Percentiles rank a stretch among this genome's conserved stretches.
Evolutionary conservation across 2,113 vertebrate species (phyloP).

Genomic region (Siphamia tubifer): DNA sequence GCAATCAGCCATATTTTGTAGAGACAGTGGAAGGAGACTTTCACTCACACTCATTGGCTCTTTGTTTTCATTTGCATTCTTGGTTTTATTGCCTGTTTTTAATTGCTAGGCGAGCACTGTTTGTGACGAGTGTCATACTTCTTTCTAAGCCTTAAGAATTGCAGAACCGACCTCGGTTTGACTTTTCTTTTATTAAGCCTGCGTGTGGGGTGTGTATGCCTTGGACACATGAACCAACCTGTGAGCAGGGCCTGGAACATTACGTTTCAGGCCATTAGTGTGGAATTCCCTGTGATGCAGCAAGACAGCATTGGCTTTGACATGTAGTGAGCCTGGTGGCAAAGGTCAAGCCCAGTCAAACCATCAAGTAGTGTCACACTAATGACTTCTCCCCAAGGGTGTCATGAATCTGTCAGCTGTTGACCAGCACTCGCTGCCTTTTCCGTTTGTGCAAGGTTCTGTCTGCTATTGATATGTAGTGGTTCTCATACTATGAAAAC

Average conservation of each 20-base stretch:
- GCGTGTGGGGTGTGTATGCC: not conserved
- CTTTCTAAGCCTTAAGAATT: not conserved
- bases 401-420: slow-evolving; percentile 45
- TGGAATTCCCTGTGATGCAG: slow-evolving; percentile 64
- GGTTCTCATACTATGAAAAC: not conserved
- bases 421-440: slow-evolving; percentile 19
- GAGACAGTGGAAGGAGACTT: not conserved
- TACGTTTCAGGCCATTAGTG: slow-evolving; percentile 54
- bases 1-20: slow-evolving; percentile 12
- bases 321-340: slow-evolving; percentile 35
- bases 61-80: slow-evolving; percentile 31
- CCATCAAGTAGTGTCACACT: slow-evolving; percentile 47
- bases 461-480: slow-evolving; percentile 21
- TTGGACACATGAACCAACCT: slow-evolving; percentile 16
- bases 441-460: slow-evolving; percentile 23
- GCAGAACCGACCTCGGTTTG: not conserved
- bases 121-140: slow-evolving; percentile 29
- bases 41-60: slow-evolving; percentile 10
- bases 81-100: slow-evolving; percentile 40
- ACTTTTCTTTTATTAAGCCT: slow-evolving; percentile 11
- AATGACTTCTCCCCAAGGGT: slow-evolving; percentile 46
- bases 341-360: slow-evolving; percentile 59
- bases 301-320: slow-evolving; percentile 53
- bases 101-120: slow-evolving; percentile 25
- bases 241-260: not conserved